A percentile compares a stretch with the other conserved stretches of the same genome.
These are phyloP conservation scores for Numenius arquata DNA, from an alignment of 2,113 vertebrate species.

Conservation along the genomic window DNA sequence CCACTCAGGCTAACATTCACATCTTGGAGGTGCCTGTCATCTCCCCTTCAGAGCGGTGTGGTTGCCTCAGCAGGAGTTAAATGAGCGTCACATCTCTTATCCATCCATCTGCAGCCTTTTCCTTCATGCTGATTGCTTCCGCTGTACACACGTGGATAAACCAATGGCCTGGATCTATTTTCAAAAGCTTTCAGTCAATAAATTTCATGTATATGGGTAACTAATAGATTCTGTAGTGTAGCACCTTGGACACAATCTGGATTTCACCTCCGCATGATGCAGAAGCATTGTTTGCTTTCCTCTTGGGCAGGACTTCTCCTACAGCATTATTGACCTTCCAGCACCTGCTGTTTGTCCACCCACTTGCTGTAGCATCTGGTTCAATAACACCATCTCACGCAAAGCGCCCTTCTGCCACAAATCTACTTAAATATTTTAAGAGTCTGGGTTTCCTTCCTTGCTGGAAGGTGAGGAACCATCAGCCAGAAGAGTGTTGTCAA, in stretches of 20 bases:
- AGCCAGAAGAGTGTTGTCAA: not conserved
- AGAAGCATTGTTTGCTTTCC: constrained; percentile 4
- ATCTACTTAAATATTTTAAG: not conserved
- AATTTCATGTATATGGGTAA: not conserved
- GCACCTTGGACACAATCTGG: constrained; percentile 5
- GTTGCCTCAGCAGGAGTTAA: not conserved
- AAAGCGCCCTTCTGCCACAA: not conserved
- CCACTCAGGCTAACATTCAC: fast-evolving
- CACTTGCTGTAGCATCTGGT: not conserved
- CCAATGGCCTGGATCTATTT: not conserved
- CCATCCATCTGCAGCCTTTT: not conserved
- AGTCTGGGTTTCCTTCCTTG: not conserved
- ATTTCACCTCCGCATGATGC: not conserved
- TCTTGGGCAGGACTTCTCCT: not conserved
- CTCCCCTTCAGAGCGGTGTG: fast-evolving
- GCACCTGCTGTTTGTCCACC: constrained; percentile 3
- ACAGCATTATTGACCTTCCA: not conserved
- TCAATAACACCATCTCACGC: not conserved
- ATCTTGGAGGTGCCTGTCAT: fast-evolving
- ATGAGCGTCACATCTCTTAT: not conserved
- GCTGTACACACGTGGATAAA: not conserved
- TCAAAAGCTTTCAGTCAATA: not conserved
- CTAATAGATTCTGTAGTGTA: not conserved
- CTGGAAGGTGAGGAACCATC: not conserved
- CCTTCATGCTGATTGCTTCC: not conserved